Conservation (phyloP, 2,888 invertebrate species). For the Nomada lathburiana region DNA sequence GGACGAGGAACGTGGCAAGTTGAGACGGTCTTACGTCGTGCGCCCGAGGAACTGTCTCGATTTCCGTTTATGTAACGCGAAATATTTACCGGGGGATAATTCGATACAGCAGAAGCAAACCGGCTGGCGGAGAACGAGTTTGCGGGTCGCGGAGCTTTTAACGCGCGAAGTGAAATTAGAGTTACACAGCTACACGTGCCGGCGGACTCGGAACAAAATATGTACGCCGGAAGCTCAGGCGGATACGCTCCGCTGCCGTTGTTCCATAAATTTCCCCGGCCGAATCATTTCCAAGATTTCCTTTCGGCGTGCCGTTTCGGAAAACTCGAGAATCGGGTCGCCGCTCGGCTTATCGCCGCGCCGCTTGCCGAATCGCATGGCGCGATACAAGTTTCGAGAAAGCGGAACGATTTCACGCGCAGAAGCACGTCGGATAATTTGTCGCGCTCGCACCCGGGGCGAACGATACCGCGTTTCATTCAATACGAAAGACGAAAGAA, state of each 20-base stretch:
- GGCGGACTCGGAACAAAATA: neutral
- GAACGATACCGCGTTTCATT: neutral
- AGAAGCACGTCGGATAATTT: neutral
- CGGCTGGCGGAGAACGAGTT: neutral
- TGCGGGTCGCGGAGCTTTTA: constrained; percentile 18
- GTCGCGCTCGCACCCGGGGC: neutral
- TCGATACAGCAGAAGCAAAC: constrained; percentile 1
- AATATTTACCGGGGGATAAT: constrained; percentile 30
- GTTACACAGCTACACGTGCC: neutral
- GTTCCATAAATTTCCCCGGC: constrained; percentile 14
- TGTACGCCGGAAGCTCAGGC: neutral
- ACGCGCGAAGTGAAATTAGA: neutral
- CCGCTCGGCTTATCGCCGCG: neutral
- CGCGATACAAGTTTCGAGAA: neutral
- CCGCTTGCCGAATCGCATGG: neutral
- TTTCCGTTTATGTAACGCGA: constrained; percentile 13
- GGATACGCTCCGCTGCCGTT: neutral
- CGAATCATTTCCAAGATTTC: constrained; percentile 14
- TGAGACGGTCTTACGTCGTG: neutral
- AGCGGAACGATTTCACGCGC: neutral
- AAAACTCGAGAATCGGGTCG: neutral
- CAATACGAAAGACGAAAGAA: neutral
- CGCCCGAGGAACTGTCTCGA: constrained; percentile 8
- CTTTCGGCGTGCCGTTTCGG: neutral
- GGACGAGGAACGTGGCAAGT: no score